These are phyloP conservation scores for Anthrax anthrax DNA, from an alignment of 2,888 invertebrate genomes.

Conservation along the genomic window DNA sequence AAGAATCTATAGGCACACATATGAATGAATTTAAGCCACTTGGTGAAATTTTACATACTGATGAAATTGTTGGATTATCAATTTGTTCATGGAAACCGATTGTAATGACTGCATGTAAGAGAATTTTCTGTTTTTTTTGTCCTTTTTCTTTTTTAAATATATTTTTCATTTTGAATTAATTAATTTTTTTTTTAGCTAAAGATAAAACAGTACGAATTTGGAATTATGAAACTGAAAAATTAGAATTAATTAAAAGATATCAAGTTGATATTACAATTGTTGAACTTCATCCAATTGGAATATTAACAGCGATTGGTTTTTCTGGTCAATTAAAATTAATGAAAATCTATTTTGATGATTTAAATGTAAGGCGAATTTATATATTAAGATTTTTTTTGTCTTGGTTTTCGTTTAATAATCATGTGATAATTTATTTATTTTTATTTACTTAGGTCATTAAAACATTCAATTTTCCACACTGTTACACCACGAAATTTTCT, in stretches of 20 bases:
- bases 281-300: constrained; percentile 63
- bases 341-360: constrained; percentile 76
- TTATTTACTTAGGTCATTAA: constrained; percentile 32
- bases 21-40: constrained; percentile 49
- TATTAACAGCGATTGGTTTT: constrained; percentile 79
- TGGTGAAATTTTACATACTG: constrained; percentile 66
- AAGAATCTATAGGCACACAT: constrained; percentile 36
- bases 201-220: constrained; percentile 81
- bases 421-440: no score
- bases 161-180: not conserved
- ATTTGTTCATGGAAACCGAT: constrained; percentile 83
- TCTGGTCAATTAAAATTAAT: constrained; percentile 79
- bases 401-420: no score
- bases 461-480: constrained; percentile 45
- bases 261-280: constrained; percentile 57
- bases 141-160: not conserved
- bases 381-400: no score
- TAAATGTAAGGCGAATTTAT: constrained; percentile 36
- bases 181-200: constrained; percentile 27
- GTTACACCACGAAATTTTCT: constrained; percentile 66
- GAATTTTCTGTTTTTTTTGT: not conserved
- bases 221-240: constrained; percentile 75
- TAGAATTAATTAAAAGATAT: constrained; percentile 68
- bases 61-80: constrained; percentile 63
- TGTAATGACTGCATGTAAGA: constrained; percentile 55